phyloP scores from a whole-genome alignment of 1,140 invertebrate species.

The Drosophila ogumai region DNA sequence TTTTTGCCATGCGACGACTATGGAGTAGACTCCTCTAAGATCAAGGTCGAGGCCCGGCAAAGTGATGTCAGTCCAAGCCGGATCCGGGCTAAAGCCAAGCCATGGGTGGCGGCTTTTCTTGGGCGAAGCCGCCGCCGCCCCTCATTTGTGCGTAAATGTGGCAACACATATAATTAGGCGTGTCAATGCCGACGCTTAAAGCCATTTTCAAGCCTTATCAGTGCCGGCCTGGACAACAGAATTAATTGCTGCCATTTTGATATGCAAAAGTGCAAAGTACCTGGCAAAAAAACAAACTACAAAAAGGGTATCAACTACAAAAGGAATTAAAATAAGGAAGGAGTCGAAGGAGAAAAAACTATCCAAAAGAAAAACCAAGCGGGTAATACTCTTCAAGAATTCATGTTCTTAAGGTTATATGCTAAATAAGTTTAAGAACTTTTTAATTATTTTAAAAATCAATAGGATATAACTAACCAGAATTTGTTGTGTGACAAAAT shows the following conservation, averaged over 20 bases:
- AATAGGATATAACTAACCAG: neutral
- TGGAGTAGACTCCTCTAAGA: slow-evolving; percentile 55
- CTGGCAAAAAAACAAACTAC: slow-evolving; percentile 14
- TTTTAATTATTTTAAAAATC: neutral
- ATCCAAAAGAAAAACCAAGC: neutral
- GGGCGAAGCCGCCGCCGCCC: slow-evolving; percentile 40
- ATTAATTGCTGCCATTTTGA: slow-evolving; percentile 81
- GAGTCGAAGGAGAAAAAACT: neutral
- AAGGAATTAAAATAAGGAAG: slow-evolving; percentile 28
- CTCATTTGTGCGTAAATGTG: slow-evolving; percentile 74
- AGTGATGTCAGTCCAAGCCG: slow-evolving; percentile 64
- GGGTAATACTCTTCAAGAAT: neutral
- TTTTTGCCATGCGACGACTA: slow-evolving; percentile 42
- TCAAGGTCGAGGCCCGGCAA: slow-evolving; percentile 55
- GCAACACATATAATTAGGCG: slow-evolving; percentile 80
- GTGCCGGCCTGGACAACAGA: slow-evolving; percentile 60
- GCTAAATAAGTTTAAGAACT: neutral
- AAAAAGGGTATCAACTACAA: slow-evolving; percentile 24
- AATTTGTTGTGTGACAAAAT: neutral
- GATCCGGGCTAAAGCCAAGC: slow-evolving; percentile 29
- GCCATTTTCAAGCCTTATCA: slow-evolving; percentile 75
- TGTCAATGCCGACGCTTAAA: slow-evolving; percentile 76
- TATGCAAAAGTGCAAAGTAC: slow-evolving; percentile 74
- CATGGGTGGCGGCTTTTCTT: slow-evolving; percentile 68
- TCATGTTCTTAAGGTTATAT: neutral